Percentiles rank a stretch among this genome's conserved stretches.
Evolutionary conservation across 2,888 invertebrate genomes (phyloP).

Genomic region (Miltochrista miniata): DNA sequence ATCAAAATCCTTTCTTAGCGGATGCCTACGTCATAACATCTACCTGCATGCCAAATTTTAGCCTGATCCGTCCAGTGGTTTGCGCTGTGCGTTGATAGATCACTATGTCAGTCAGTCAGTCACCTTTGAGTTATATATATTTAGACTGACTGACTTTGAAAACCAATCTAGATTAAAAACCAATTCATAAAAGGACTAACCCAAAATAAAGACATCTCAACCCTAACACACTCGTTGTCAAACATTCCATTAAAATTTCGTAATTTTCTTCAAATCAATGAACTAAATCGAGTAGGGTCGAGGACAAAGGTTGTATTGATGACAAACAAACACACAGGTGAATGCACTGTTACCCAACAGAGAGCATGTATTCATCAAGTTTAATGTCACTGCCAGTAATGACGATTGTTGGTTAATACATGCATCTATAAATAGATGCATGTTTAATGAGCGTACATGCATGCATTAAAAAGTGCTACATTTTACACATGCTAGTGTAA

Average conservation of each 20-base stretch:
- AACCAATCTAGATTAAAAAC: too few relatives aligned
- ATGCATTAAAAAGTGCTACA: neutral
- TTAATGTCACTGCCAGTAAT: constrained; percentile 54
- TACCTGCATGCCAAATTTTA: too few relatives aligned
- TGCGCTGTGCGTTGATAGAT: too few relatives aligned
- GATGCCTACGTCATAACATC: too few relatives aligned
- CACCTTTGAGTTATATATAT: too few relatives aligned
- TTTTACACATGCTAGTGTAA: neutral
- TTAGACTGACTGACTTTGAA: too few relatives aligned
- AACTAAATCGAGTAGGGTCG: constrained; percentile 38
- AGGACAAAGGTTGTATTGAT: constrained; percentile 46
- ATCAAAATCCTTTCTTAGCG: too few relatives aligned
- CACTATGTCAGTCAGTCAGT: too few relatives aligned
- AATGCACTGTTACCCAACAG: constrained; percentile 49
- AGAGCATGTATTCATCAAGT: constrained; percentile 31
- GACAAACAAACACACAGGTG: constrained; percentile 43
- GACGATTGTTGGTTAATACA: neutral
- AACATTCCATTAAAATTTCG: constrained; percentile 1
- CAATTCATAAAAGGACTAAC: too few relatives aligned
- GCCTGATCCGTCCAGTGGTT: too few relatives aligned
- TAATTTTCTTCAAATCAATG: constrained; percentile 36
- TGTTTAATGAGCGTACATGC: neutral
- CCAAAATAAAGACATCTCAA: neutral
- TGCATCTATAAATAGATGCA: neutral
- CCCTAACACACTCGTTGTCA: constrained; percentile 4